Base-by-base conservation (phyloP, 64 coral and sea anemone genomes). In the Stichodactyla mertensii region DNA sequence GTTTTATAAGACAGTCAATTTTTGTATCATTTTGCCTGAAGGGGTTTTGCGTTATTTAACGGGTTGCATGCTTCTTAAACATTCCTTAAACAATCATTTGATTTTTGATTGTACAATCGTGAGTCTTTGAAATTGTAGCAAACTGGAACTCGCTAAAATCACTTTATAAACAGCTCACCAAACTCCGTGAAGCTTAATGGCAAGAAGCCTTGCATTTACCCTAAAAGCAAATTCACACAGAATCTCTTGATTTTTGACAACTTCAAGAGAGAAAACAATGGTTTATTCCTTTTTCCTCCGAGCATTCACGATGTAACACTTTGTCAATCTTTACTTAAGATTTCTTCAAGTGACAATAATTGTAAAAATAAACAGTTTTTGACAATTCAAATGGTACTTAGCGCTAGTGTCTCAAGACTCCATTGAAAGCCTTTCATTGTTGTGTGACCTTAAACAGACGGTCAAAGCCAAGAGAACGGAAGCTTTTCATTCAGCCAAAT, bases 311-410 rank as follows among this genome's bases (percentile, higher is more conserved):
- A 53, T 81, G 78, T 53, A 81, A 81, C 53, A 81, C 78, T 81
- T 55, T 81, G 51, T 81, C 53, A 81, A 81, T 81, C 78, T 81
- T 81, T 53, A 55, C 78, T 81, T 22, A 81, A 81, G 78, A 52
- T 81, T 53, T 54, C 52, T 74, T 81, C 78, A 81, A 81, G 78
- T 81, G 78, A 53, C 78, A 81, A 81, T 81, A 81, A 81, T 81
- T 81, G 53, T 81, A 53, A 81, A 81, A 81, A 81, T 81, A 81
- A 81, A 81, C 78, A 81, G 78, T 5, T 81, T 81, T 53, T 55
- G 36, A 81, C 78, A 81, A 81, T 81, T 81, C 78, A 55, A 81
- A 81, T 81, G 78, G 78, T 81, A 81, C 78, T 81, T 55, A 81
- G 52, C 78, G 78, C 51, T 81, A 52, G 78, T 53, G 78, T 81